A percentile compares a stretch with the other conserved stretches of the same genome.
Conservation (phyloP, 2,797 vertebrate species). For the Benthosema pterotum region DNA sequence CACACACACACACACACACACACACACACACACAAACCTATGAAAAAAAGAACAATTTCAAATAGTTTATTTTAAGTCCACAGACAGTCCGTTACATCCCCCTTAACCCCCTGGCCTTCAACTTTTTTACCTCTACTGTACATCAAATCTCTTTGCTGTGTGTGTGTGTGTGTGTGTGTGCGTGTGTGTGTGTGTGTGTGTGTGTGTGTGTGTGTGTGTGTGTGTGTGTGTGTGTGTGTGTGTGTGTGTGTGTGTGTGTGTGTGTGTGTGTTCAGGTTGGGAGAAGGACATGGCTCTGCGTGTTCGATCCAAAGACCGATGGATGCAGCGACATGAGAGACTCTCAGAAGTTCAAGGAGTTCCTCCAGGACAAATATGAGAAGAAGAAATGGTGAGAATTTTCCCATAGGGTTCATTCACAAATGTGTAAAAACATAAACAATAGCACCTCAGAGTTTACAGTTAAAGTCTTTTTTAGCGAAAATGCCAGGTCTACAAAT, state of each 20-base stretch:
- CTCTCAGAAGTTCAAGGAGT: constrained; percentile 91
- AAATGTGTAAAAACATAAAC: too few relatives aligned
- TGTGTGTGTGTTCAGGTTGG: constrained; percentile 78
- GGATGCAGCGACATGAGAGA: constrained; percentile 87
- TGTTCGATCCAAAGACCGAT: constrained; percentile 86
- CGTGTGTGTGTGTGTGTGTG: background rate
- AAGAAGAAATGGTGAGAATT: constrained; percentile 90
- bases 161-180: constrained; percentile 2
- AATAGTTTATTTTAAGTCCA: too few relatives aligned
- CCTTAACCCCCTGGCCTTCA: too few relatives aligned
- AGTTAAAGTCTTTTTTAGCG: too few relatives aligned
- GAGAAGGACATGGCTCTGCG: constrained; percentile 89
- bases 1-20: too few relatives aligned
- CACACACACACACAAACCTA: too few relatives aligned
- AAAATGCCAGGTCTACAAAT: too few relatives aligned
- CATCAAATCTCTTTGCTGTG: background rate
- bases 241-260: constrained; percentile 16
- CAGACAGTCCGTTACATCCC: too few relatives aligned
- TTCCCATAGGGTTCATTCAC: background rate
- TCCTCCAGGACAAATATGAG: constrained; percentile 93
- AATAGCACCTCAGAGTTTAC: too few relatives aligned
- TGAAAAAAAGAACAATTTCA: too few relatives aligned
- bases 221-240: constrained; percentile 12
- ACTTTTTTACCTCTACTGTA: too few relatives aligned
- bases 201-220: background rate